These are phyloP conservation scores for Echinarachnius parma DNA, from an alignment of 53 echinoderm and acorn worm species.

Conservation along the genomic window DNA sequence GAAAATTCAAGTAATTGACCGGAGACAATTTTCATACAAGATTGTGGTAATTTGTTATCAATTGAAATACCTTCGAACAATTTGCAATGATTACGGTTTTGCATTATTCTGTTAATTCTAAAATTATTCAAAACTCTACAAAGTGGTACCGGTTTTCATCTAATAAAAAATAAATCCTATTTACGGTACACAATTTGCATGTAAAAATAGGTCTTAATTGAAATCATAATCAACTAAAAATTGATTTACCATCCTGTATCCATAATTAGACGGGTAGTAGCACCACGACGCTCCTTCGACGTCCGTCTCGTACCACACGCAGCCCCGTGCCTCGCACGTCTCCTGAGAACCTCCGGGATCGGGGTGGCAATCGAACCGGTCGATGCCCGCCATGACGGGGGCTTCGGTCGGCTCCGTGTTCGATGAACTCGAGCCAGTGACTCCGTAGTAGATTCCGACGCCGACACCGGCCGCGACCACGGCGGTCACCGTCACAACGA, in stretches of 20 bases:
- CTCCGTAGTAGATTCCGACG: conserved; percentile 26
- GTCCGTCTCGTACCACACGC: conserved; percentile 50
- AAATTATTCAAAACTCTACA: no score
- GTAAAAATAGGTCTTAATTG: no score
- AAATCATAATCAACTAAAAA: no score
- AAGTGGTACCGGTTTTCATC: no score
- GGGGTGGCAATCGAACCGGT: conserved; percentile 62
- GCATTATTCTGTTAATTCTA: no score
- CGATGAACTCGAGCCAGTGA: neutral
- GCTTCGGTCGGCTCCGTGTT: neutral
- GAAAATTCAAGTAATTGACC: no score
- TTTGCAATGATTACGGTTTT: no score
- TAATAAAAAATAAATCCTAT: no score
- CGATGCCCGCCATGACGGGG: neutral
- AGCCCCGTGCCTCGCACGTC: conserved; percentile 60
- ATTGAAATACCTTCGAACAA: no score
- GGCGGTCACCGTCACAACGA: conserved; percentile 3
- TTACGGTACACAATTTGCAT: no score
- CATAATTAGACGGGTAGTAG: conserved; percentile 7
- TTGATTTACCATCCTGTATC: conserved; percentile 5
- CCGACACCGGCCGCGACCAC: conserved; percentile 16
- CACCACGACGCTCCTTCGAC: conserved; percentile 19
- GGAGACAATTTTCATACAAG: no score
- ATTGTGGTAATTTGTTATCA: no score
- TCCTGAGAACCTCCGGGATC: conserved; percentile 45